Conservation (phyloP, 2,113 vertebrate genomes). For the Myotis yumanensis region DNA sequence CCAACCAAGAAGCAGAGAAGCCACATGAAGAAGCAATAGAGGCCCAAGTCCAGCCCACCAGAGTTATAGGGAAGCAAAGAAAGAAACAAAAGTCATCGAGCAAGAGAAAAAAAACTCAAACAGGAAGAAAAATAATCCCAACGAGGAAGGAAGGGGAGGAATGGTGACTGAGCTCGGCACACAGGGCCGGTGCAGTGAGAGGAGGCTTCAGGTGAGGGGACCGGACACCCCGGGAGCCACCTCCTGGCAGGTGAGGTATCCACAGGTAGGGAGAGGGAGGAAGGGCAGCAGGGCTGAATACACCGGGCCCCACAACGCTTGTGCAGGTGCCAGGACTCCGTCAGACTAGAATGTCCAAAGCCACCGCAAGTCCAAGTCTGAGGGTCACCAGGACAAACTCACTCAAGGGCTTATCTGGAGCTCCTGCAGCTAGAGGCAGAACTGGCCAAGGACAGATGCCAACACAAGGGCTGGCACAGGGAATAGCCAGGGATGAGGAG, state of each 20-base stretch:
- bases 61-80: constrained; percentile 83
- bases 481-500: neutral
- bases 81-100: constrained; percentile 81
- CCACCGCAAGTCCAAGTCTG: neutral
- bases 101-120: constrained; percentile 80
- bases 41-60: constrained; percentile 87
- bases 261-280: neutral
- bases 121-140: constrained; percentile 66
- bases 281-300: neutral
- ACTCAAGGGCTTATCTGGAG: neutral
- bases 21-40: constrained; percentile 85
- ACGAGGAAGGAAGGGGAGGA: neutral
- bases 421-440: neutral
- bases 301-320: rapidly evolving
- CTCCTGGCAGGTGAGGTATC: neutral
- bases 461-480: neutral
- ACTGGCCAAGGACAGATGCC: neutral
- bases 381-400: neutral
- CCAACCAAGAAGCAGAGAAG: constrained; percentile 87
- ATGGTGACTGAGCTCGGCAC: neutral
- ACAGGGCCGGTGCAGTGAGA: neutral
- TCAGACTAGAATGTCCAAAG: neutral
- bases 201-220: neutral
- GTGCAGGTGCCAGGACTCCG: neutral
- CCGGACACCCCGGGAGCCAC: neutral